These are phyloP conservation scores for Notarius quadriscutis DNA, from an alignment of 2,113 vertebrate species.

Conservation along the genomic window DNA sequence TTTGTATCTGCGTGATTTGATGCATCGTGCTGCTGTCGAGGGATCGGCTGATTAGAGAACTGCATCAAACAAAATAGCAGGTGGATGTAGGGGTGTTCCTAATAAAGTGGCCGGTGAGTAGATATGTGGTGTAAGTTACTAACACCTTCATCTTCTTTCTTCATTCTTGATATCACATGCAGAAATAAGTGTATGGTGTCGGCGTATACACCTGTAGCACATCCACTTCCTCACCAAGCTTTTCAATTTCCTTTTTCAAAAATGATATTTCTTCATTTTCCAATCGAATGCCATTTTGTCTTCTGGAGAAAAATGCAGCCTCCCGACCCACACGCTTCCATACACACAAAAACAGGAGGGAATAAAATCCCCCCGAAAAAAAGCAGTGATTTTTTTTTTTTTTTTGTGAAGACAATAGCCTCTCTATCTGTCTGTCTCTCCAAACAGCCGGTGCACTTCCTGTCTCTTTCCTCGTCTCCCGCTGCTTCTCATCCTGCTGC, in stretches of 20 bases:
- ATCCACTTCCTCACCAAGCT: background rate
- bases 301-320: conserved; percentile 46
- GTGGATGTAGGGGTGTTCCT: too few relatives aligned
- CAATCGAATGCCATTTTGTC: conserved; percentile 34
- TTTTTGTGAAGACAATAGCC: conserved; percentile 46
- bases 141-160: too few relatives aligned
- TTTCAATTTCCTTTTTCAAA: background rate
- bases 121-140: too few relatives aligned
- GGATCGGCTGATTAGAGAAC: too few relatives aligned
- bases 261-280: conserved; percentile 10
- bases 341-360: conserved; percentile 38
- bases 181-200: background rate
- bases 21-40: too few relatives aligned
- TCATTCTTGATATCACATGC: too few relatives aligned
- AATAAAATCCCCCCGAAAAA: background rate
- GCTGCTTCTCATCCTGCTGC: conserved; percentile 70
- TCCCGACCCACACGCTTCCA: conserved; percentile 18
- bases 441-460: conserved; percentile 59
- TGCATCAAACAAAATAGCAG: too few relatives aligned
- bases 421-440: conserved; percentile 30
- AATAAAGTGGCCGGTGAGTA: too few relatives aligned
- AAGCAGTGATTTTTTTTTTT: conserved; percentile 61
- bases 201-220: background rate
- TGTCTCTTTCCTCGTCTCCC: conserved; percentile 60
- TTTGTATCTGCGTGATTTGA: too few relatives aligned